These are phyloP conservation scores for Platypus cylindrus DNA, from an alignment of 2,888 invertebrate species.

Conservation along the genomic window DNA sequence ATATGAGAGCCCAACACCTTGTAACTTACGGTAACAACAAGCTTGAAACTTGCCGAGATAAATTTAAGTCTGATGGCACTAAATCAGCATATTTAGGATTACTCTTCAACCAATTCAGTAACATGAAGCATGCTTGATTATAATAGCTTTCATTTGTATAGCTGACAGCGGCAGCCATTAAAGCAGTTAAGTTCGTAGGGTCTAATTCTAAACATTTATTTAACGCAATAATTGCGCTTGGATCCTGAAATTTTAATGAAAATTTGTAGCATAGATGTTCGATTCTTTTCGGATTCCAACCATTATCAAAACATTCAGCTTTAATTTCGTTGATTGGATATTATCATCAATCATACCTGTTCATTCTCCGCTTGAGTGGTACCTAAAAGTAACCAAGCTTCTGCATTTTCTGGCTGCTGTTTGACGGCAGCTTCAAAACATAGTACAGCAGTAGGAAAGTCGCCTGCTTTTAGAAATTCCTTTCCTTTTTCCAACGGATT, in stretches of 20 bases:
- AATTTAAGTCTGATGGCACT: constrained; percentile 42
- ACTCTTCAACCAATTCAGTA: constrained; percentile 64
- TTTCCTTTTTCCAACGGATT: constrained; percentile 81
- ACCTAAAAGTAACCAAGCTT: constrained; percentile 75
- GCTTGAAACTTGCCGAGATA: constrained; percentile 37
- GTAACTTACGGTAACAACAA: constrained; percentile 36
- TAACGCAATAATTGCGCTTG: constrained; percentile 81
- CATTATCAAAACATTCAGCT: no score
- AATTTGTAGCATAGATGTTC: background rate
- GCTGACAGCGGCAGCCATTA: constrained; percentile 85
- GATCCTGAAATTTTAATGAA: constrained; percentile 46
- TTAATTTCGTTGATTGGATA: no score
- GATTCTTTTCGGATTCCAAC: no score
- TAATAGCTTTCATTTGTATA: constrained; percentile 94
- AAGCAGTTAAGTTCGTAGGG: constrained; percentile 66
- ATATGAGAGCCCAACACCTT: constrained; percentile 7
- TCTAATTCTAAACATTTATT: constrained; percentile 71
- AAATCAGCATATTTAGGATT: constrained; percentile 75
- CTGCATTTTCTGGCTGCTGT: constrained; percentile 61
- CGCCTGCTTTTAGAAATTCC: constrained; percentile 68
- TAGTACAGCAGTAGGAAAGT: constrained; percentile 88
- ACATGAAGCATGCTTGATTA: constrained; percentile 72
- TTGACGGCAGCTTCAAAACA: constrained; percentile 94
- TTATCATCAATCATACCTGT: constrained; percentile 48
- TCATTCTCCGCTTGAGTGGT: constrained; percentile 96